Evolutionary conservation across 2,888 invertebrate genomes (phyloP), one percentile per base, ranked within the genome.

Genomic region (Litoditis marina): DNA sequence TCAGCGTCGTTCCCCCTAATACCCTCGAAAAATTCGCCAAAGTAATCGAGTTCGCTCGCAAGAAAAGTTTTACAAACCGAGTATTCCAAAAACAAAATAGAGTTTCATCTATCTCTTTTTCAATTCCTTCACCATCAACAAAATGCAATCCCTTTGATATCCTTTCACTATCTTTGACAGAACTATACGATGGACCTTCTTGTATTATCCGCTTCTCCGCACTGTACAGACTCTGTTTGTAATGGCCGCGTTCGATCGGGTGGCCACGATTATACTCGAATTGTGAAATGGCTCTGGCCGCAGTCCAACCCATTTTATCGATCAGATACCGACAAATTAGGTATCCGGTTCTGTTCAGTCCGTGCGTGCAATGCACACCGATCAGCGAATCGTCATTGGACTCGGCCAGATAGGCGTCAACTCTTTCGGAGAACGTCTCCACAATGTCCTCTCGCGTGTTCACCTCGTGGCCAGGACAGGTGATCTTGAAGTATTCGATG

Each of bases 281-380:
- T 51, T 44, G 46, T 42, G 63, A 65, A 27, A 75, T 73, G 22
- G 73, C 71, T 34, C 67, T 63, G 5, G 63, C 68, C 0, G 75
- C 71, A 6, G 60, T 49, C 55, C 65, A 75, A n/a, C 58, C 56
- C 28, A 63, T 50, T 32, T 61, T 59, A 52, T 75, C 73, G 34
- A 75, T 73, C 52, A 75, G 57, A 50, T 71, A 73, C n/a, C 84
- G 80, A 74, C 86, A 86, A 8, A 86, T 81, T 55, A 86, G 69
- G 71, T 85, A 86, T 1, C 86, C 86, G 7, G 86, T 86, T 62
- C 86, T 80, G 76, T 86, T 86, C n/a, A 86, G 79, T 4, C 86
- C 86, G 79, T 86, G 86, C 2, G 86, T 86, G 74, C 86, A 86
- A 69, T 86, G 86, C 2, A 86, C 85, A 8, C 85, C 86, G 55